phyloP scores from a whole-genome alignment of 2,113 vertebrate species.

The Calidris pygmaea region DNA sequence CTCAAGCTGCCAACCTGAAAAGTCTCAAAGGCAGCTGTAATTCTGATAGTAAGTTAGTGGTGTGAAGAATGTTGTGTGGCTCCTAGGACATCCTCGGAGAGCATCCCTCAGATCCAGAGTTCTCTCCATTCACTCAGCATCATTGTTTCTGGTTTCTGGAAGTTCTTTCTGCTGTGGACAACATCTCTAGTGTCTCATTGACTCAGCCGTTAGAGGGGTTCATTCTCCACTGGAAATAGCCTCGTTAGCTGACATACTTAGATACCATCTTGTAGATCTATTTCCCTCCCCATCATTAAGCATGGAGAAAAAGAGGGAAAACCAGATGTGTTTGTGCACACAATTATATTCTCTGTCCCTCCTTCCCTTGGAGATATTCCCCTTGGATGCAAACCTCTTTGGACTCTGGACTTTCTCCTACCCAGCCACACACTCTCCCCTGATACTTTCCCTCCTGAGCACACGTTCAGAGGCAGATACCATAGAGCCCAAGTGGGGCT shows the following conservation, averaged over 20 bases:
- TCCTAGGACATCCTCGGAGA: background rate
- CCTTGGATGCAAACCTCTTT: background rate
- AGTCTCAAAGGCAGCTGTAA: background rate
- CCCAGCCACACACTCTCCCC: background rate
- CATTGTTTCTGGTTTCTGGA: background rate
- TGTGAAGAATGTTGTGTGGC: background rate
- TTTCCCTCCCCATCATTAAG: background rate
- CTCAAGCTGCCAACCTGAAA: background rate
- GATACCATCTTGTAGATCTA: background rate
- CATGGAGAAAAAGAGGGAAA: background rate
- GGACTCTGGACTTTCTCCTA: background rate
- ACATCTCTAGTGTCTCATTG: background rate
- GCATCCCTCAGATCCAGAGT: background rate
- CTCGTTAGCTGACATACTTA: background rate
- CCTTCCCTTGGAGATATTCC: background rate
- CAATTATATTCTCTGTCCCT: background rate
- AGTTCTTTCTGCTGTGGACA: background rate
- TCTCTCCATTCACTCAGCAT: background rate
- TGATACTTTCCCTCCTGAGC: background rate
- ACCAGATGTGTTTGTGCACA: background rate
- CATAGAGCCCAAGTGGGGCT: no score
- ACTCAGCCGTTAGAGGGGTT: rapidly evolving
- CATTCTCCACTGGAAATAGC: background rate
- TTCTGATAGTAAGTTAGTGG: background rate
- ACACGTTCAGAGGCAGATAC: background rate